phyloP scores from a whole-genome alignment of 1,140 invertebrate genomes.

The fruit fly (Drosophila melanogaster) region DNA sequence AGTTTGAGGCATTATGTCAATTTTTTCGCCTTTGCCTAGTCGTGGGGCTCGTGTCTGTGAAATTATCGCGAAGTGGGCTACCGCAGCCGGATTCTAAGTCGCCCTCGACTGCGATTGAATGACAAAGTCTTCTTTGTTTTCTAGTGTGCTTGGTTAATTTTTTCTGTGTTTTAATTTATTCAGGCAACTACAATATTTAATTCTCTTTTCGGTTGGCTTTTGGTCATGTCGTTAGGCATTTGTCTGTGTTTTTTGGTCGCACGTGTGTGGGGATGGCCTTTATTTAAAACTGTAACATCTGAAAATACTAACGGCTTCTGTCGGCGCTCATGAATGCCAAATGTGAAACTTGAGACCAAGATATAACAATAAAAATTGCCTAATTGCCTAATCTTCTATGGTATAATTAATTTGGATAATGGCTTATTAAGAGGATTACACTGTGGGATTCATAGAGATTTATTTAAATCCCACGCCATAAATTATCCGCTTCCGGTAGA shows the following conservation, averaged over 20 bases:
- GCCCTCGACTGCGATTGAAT: slow-evolving; percentile 53
- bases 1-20: slow-evolving; percentile 7
- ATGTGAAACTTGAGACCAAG: slow-evolving; percentile 64
- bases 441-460: slow-evolving; percentile 24
- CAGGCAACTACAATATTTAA: slow-evolving; percentile 74
- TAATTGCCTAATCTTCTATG: slow-evolving; percentile 58
- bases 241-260: slow-evolving; percentile 38
- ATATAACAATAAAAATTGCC: slow-evolving; percentile 53
- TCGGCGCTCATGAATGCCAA: slow-evolving; percentile 48
- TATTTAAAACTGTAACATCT: slow-evolving; percentile 57
- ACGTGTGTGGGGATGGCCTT: slow-evolving; percentile 53
- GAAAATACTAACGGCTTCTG: slow-evolving; percentile 49
- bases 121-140: slow-evolving; percentile 60
- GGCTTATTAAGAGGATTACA: slow-evolving; percentile 24
- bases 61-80: slow-evolving; percentile 66
- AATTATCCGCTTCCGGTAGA: slow-evolving; percentile 30
- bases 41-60: slow-evolving; percentile 55
- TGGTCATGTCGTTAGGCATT: slow-evolving; percentile 46
- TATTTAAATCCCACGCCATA: slow-evolving; percentile 34
- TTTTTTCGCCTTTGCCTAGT: slow-evolving; percentile 18
- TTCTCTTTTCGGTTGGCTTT: slow-evolving; percentile 61
- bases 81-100: not conserved
- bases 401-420: slow-evolving; percentile 62
- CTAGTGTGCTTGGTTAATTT: slow-evolving; percentile 11
- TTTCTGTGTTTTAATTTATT: slow-evolving; percentile 67